Percentiles rank a stretch among this genome's conserved stretches.
phyloP scores from a whole-genome alignment of 2,888 invertebrate genomes.

The Ametastegia equiseti region DNA sequence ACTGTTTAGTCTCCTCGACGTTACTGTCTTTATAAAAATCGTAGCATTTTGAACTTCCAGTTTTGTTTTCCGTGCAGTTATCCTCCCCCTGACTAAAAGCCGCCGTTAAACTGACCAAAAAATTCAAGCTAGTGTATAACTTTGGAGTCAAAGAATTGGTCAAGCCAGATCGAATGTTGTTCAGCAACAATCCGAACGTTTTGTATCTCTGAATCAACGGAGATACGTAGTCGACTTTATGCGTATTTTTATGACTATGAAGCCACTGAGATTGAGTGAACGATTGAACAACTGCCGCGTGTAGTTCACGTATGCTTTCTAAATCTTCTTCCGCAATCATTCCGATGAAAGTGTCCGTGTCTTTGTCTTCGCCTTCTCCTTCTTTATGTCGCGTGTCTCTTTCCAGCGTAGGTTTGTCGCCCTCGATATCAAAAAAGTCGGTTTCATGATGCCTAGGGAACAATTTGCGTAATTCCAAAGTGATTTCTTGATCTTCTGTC shows the following conservation, averaged over 20 bases:
- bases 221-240: conserved; percentile 74
- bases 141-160: conserved; percentile 78
- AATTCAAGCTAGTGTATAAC: conserved; percentile 79
- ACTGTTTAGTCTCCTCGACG: conserved; percentile 86
- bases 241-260: conserved; percentile 72
- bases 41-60: conserved; percentile 67
- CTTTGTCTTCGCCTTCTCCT: conserved; percentile 64
- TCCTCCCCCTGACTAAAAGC: conserved; percentile 77
- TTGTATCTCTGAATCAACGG: conserved; percentile 81
- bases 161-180: conserved; percentile 77
- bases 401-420: conserved; percentile 61
- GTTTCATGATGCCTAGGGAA: conserved; percentile 84
- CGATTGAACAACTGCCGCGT: conserved; percentile 80
- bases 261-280: conserved; percentile 82
- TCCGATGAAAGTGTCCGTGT: conserved; percentile 64
- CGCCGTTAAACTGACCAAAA: conserved; percentile 77
- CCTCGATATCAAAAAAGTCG: conserved; percentile 85
- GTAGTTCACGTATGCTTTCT: conserved; percentile 80
- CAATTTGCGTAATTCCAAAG: conserved; percentile 82
- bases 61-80: conserved; percentile 47
- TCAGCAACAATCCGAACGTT: conserved; percentile 79
- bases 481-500: conserved; percentile 83
- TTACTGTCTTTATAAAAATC: conserved; percentile 93
- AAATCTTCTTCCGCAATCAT: conserved; percentile 79
- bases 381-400: conserved; percentile 54